These are phyloP conservation scores for Lamprotornis superbus DNA, from an alignment of 2,113 vertebrate species.

Conservation along the genomic window DNA sequence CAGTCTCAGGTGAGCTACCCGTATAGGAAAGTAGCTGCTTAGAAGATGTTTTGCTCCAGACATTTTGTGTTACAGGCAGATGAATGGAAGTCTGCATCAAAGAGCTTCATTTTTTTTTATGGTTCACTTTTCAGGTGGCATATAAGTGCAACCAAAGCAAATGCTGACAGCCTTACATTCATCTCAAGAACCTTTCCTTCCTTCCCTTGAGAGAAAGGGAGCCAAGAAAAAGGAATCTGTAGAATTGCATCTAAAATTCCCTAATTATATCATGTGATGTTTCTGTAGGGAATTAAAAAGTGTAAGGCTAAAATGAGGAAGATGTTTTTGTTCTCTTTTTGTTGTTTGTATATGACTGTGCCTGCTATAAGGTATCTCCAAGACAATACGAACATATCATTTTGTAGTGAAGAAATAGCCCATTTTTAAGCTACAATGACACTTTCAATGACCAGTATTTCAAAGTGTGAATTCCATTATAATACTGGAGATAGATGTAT, in stretches of 20 bases:
- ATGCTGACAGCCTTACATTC: slow-evolving; percentile 51
- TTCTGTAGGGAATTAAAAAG: slow-evolving; percentile 28
- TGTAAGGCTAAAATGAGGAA: background rate
- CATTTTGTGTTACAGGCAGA: slow-evolving; percentile 51
- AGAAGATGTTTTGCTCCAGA: slow-evolving; percentile 62
- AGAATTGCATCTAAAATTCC: slow-evolving; percentile 11
- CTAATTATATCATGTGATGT: slow-evolving; percentile 37
- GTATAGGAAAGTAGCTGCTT: background rate
- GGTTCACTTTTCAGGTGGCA: slow-evolving; percentile 50
- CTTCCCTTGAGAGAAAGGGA: slow-evolving; percentile 37
- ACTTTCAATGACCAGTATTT: background rate
- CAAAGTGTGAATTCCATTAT: background rate
- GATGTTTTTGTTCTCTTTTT: background rate
- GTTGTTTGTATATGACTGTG: background rate
- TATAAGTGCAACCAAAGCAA: slow-evolving; percentile 55
- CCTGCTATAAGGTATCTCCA: background rate
- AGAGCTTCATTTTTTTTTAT: slow-evolving; percentile 31
- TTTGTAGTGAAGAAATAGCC: background rate
- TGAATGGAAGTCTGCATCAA: slow-evolving; percentile 60
- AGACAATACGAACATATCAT: background rate
- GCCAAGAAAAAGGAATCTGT: background rate
- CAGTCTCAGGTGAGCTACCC: slow-evolving; percentile 46
- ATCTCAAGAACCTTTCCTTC: slow-evolving; percentile 35
- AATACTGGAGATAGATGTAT: background rate
- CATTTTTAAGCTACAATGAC: background rate